Base-by-base conservation (phyloP, 2,888 invertebrate species). In the Drosophila pegasa region DNA sequence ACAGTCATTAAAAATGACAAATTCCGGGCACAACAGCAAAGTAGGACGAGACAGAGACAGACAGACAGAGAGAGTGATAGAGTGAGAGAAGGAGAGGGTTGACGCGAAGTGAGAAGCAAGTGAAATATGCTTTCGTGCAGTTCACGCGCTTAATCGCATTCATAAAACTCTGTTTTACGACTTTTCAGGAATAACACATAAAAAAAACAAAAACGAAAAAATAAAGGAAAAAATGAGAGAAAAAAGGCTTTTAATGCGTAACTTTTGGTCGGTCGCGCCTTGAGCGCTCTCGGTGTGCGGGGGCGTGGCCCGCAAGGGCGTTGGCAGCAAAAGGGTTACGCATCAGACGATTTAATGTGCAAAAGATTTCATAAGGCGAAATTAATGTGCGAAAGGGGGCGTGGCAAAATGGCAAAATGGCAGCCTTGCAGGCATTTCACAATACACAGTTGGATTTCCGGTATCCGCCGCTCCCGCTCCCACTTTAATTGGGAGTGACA, bases 111-210 rank as follows among this genome's bases (percentile, higher is more conserved):
- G 52, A 63, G 66, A 62, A 22, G 47, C 51, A 64, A 73, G 65
- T 70, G 74, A 80, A 84, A 87, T 87, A 87, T 84, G 82, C 72
- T 87, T 74, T 84, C 73, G 71, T 76, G 76, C 87, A 87, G 85
- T 82, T 87, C 80, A 85, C 86, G 80, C 78, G 80, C 82, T 86
- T 85, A 85, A 83, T 83, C 86, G 88, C 83, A 80, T 83, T 85
- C 88, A 88, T 85, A 86, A 87, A 85, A 85, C 88, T 80, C 74
- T 75, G 72, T 76, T 87, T 87, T 82, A 85, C 83, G 88, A 87
- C 88, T 82, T 80, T 87, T 75, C 33, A 73, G 68, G 78, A 75
- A 75, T 63, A 76, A 76, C 71, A 64, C 71, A 71, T 77, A 64
- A 56, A 14, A 35, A 56, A 29, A 16, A 18, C n/a, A n/a, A 22